These are phyloP conservation scores for Donacobius atricapilla DNA, from an alignment of 2,113 vertebrate species.

Conservation along the genomic window DNA sequence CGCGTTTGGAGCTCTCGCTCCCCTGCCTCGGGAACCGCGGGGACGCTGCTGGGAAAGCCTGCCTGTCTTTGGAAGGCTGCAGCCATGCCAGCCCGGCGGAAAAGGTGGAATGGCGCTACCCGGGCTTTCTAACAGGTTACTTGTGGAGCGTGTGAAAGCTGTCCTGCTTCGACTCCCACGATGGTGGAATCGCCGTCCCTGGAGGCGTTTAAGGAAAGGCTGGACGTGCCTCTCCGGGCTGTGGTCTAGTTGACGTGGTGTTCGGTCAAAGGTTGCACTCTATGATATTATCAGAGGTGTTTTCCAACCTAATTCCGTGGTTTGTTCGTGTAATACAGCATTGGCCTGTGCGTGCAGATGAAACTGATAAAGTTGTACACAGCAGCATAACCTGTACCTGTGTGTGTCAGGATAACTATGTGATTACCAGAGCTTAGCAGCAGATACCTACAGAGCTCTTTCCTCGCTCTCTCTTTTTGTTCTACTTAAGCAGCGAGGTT, in stretches of 20 bases:
- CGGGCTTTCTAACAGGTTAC: not conserved
- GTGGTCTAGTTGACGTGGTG: not conserved
- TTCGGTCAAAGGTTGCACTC: not conserved
- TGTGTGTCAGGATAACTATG: not conserved
- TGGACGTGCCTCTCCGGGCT: not conserved
- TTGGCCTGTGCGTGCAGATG: fast-evolving
- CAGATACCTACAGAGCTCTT: not conserved
- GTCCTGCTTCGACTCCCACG: fast-evolving
- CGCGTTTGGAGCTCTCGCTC: not conserved
- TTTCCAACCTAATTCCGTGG: not conserved
- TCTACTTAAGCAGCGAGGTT: not conserved
- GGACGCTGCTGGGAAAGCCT: not conserved
- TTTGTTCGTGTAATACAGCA: no score
- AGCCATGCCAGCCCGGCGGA: not conserved
- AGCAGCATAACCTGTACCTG: fast-evolving
- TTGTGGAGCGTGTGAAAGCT: not conserved
- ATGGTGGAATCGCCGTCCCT: not conserved
- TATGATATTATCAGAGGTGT: not conserved
- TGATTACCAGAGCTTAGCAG: not conserved
- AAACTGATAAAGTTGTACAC: not conserved
- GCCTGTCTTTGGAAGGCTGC: no score
- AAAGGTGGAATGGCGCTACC: not conserved
- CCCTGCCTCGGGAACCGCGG: not conserved
- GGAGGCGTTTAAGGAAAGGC: not conserved
- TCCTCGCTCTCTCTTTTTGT: not conserved